Evolutionary conservation across 2,888 invertebrate genomes (phyloP).

Genomic region (Drosophila pegasa): DNA sequence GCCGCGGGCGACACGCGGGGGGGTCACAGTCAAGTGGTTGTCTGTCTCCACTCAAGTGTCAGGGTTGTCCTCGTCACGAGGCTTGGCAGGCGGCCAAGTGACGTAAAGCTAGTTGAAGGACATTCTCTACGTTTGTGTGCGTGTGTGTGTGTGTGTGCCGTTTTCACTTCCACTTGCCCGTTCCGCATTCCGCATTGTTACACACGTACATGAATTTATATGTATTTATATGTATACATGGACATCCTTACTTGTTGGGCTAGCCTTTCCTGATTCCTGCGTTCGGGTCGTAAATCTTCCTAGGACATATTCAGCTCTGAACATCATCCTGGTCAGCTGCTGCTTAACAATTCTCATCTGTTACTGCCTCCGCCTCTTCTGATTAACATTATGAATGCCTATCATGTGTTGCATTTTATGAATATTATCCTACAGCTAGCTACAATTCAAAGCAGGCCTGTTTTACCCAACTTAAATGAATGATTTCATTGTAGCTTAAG

Average conservation of each 20-base stretch:
- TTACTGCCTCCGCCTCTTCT: conserved; percentile 1
- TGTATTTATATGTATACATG: conserved; percentile 5
- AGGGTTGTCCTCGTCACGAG: conserved; percentile 46
- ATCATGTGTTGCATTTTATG: background rate
- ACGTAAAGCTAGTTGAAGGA: conserved; percentile 54
- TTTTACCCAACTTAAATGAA: background rate
- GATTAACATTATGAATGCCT: conserved; percentile 9
- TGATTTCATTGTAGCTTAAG: background rate
- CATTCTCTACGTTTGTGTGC: conserved; percentile 15
- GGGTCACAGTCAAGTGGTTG: conserved; percentile 72
- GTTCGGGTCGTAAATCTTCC: conserved; percentile 55
- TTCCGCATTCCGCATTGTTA: conserved; percentile 34
- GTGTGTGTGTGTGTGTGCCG: conserved; percentile 35
- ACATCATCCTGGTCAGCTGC: conserved; percentile 32
- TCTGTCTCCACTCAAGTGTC: conserved; percentile 78
- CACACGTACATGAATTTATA: conserved; percentile 22
- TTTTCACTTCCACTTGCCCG: conserved; percentile 59
- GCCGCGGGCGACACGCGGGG: conserved; percentile 14
- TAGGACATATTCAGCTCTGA: conserved; percentile 39
- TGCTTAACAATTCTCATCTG: conserved; percentile 20
- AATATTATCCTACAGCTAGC: background rate
- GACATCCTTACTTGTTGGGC: conserved; percentile 30
- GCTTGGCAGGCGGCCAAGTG: conserved; percentile 58
- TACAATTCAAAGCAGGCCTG: background rate
- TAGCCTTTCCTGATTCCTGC: conserved; percentile 34